These are phyloP conservation scores for Lepetodrilus schrolli DNA, from an alignment of 2,888 invertebrate genomes.

Conservation along the genomic window DNA sequence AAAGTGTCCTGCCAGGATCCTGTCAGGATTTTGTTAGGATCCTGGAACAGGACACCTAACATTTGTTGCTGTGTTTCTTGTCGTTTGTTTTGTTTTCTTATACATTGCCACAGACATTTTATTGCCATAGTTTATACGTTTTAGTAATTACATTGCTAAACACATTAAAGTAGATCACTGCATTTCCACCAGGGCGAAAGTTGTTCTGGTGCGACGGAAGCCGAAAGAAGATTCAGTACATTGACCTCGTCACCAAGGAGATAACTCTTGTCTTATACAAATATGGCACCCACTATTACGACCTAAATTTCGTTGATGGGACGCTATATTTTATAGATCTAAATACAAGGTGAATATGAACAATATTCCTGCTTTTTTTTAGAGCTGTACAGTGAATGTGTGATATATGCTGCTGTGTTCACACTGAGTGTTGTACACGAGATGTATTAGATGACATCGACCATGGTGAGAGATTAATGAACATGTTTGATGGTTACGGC, in stretches of 20 bases:
- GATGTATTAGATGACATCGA: neutral
- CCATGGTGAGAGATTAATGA: neutral
- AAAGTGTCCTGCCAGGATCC: no score
- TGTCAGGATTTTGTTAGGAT: no score
- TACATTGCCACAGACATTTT: no score
- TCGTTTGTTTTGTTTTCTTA: no score
- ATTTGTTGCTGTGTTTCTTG: no score
- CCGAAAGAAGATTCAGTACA: slow-evolving; percentile 11
- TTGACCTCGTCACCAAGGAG: neutral
- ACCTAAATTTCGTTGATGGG: neutral
- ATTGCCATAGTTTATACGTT: no score
- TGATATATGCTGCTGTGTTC: neutral
- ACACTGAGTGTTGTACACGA: neutral
- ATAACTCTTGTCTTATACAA: neutral
- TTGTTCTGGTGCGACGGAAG: slow-evolving; percentile 17
- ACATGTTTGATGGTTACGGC: neutral
- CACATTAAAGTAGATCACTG: no score
- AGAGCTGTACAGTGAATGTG: neutral
- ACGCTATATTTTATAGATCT: neutral
- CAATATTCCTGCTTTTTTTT: neutral
- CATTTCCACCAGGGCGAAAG: no score
- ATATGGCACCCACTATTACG: neutral
- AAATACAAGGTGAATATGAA: neutral
- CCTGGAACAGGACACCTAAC: no score
- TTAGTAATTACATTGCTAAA: no score